These are phyloP conservation scores for Tetrao urogallus DNA, from an alignment of 2,113 vertebrate genomes.

Conservation along the genomic window DNA sequence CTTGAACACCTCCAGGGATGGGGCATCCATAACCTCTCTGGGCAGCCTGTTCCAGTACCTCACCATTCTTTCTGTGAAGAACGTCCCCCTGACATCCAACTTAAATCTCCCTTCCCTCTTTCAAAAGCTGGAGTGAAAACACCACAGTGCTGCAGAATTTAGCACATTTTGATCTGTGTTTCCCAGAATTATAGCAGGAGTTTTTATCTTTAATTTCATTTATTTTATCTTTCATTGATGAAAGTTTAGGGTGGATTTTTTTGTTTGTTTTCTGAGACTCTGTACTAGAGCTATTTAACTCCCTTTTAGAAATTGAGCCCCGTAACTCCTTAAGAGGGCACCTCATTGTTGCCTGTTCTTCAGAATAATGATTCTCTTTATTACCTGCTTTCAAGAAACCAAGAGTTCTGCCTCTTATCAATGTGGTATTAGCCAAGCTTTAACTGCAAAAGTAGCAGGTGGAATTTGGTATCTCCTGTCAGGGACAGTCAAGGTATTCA, in stretches of 20 bases:
- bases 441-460: neutral
- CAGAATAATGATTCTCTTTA: neutral
- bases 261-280: neutral
- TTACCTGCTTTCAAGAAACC: neutral
- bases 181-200: neutral
- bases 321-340: neutral
- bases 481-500: neutral
- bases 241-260: neutral
- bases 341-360: neutral
- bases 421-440: neutral
- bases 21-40: too few species aligned
- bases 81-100: too few species aligned
- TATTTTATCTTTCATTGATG: neutral
- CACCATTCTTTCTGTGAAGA: too few species aligned
- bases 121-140: neutral
- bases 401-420: neutral
- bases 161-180: neutral
- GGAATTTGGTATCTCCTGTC: neutral
- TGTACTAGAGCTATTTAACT: neutral
- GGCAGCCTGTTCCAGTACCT: too few species aligned
- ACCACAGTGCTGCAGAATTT: neutral
- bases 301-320: neutral
- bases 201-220: neutral
- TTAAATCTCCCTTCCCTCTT: neutral
- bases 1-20: too few species aligned